Evolutionary conservation across 2,113 vertebrate species (phyloP).

Genomic region (Crotalus viridis): DNA sequence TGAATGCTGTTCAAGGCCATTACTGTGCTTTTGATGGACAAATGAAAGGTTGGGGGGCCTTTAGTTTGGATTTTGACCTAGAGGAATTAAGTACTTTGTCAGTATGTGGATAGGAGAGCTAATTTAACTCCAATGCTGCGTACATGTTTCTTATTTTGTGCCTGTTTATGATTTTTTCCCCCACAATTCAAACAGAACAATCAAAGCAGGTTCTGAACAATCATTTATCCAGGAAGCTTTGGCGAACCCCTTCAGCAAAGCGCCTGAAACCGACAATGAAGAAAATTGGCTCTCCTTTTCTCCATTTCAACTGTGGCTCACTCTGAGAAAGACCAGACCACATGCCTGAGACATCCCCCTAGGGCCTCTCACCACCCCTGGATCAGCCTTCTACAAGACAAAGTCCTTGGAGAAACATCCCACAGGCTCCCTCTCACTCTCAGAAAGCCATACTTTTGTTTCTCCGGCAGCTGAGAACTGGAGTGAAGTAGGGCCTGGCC

Average conservation of each 20-base stretch:
- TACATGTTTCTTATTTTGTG: neutral
- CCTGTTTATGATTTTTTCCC: neutral
- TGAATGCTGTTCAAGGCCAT: neutral
- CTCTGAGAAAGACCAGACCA: neutral
- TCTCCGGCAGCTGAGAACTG: constrained; percentile 14
- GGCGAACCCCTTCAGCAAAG: neutral
- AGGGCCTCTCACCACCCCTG: accelerated
- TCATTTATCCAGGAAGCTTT: neutral
- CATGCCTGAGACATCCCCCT: neutral
- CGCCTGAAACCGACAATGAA: accelerated
- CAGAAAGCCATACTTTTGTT: neutral
- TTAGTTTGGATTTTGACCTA: neutral
- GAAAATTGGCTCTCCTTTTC: neutral
- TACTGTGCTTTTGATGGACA: neutral
- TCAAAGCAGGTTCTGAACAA: neutral
- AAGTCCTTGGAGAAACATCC: neutral
- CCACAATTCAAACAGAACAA: neutral
- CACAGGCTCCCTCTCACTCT: neutral
- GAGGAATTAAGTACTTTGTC: neutral
- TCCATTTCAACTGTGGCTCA: neutral
- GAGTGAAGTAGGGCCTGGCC: constrained; percentile 20
- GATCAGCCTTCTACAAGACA: constrained; percentile 11
- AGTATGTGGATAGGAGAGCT: neutral
- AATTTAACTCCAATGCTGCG: neutral
- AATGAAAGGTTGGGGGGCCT: neutral